phyloP scores from a whole-genome alignment of 2,888 invertebrate genomes.

The Diaperis boleti region DNA sequence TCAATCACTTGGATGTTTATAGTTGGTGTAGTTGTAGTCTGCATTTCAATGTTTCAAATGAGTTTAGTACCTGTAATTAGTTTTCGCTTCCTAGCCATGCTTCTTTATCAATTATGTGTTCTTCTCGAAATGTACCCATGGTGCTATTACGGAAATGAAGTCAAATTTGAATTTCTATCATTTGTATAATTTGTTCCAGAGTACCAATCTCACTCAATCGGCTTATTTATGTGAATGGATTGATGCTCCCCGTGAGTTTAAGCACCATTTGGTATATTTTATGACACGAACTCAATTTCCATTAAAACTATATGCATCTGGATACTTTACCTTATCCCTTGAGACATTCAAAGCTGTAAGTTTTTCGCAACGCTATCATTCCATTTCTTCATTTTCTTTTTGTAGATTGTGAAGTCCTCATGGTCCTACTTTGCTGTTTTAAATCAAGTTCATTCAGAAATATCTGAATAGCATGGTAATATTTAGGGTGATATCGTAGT shows the following conservation, averaged over 20 bases:
- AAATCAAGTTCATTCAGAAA: slow-evolving; percentile 5
- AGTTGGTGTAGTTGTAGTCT: slow-evolving; percentile 60
- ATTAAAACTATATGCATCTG: slow-evolving; percentile 67
- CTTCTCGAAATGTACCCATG: slow-evolving; percentile 70
- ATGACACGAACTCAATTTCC: slow-evolving; percentile 68
- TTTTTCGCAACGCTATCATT: slow-evolving; percentile 28
- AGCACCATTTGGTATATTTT: slow-evolving; percentile 65
- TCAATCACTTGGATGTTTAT: slow-evolving; percentile 57
- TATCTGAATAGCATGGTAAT: neutral
- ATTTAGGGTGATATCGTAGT: too few relatives aligned
- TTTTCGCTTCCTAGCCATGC: slow-evolving; percentile 66
- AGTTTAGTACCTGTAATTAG: slow-evolving; percentile 55
- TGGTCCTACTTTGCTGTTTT: slow-evolving; percentile 1
- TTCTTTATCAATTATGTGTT: slow-evolving; percentile 69
- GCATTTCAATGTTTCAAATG: slow-evolving; percentile 62
- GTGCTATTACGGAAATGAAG: slow-evolving; percentile 68
- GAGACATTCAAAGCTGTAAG: slow-evolving; percentile 69
- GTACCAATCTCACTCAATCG: too few relatives aligned
- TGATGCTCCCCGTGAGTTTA: slow-evolving; percentile 47
- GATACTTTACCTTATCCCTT: slow-evolving; percentile 68
- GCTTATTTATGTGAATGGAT: slow-evolving; percentile 50
- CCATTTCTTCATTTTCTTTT: neutral
- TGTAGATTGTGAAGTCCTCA: neutral
- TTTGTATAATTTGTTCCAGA: neutral
- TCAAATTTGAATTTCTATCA: too few relatives aligned